A percentile compares a stretch with the other conserved stretches of the same genome.
Evolutionary conservation across 2,113 vertebrate genomes (phyloP).

Genomic region (Calyptommatus sinebrachiatus): DNA sequence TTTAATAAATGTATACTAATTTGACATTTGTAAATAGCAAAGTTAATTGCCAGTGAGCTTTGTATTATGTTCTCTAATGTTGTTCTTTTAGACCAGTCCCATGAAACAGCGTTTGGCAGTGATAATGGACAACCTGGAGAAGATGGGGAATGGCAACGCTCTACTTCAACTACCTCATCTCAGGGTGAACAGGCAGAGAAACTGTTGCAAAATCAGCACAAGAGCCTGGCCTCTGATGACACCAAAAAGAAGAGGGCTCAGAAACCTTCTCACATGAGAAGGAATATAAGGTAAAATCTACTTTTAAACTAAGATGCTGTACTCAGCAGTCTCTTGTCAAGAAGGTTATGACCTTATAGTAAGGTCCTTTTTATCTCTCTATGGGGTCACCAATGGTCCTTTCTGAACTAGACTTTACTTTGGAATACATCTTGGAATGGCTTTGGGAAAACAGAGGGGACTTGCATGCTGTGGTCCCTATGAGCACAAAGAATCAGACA

Average conservation of each 20-base stretch:
- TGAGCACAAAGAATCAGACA: no score
- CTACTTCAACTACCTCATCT: slow-evolving; percentile 91
- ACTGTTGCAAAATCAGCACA: slow-evolving; percentile 77
- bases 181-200: slow-evolving; percentile 83
- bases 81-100: slow-evolving; percentile 77
- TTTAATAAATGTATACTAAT: no score
- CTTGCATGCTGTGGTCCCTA: no score
- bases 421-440: no score
- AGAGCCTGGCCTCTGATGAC: slow-evolving; percentile 75
- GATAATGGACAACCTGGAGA: slow-evolving; percentile 77
- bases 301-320: neutral
- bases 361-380: neutral
- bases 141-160: slow-evolving; percentile 83
- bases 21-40: no score
- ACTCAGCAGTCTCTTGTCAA: neutral
- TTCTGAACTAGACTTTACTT: no score
- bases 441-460: no score
- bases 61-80: neutral
- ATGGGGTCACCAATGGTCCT: no score
- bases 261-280: slow-evolving; percentile 92
- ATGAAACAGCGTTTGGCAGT: slow-evolving; percentile 73
- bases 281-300: slow-evolving; percentile 88
- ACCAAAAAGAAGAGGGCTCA: slow-evolving; percentile 86
- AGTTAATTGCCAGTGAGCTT: neutral
- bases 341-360: neutral